A percentile compares a stretch with the other conserved stretches of the same genome.
These are phyloP conservation scores for Notospermus geniculatus DNA, from an alignment of 1,140 invertebrate genomes.

Conservation along the genomic window DNA sequence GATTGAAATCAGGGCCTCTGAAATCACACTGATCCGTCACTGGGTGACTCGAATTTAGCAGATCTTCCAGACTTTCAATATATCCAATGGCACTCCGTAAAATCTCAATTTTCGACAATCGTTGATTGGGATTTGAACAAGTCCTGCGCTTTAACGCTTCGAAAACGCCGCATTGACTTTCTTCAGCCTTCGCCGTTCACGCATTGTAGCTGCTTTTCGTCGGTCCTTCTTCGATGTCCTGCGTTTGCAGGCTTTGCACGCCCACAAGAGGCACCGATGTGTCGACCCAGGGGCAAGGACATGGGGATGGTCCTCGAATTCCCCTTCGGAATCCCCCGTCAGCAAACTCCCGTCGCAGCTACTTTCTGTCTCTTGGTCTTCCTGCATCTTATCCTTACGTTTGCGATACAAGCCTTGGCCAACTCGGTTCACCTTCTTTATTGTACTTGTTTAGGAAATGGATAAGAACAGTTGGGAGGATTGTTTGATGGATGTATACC, in stretches of 20 bases:
- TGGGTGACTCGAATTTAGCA: constrained; percentile 52
- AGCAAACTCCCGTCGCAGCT: no score
- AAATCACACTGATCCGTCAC: constrained; percentile 14
- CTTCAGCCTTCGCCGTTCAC: constrained; percentile 84
- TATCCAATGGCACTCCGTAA: constrained; percentile 95
- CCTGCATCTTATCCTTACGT: no score
- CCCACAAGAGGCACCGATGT: constrained; percentile 85
- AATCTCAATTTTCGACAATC: constrained; percentile 96
- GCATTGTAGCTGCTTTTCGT: constrained; percentile 91
- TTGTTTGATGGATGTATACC: no score
- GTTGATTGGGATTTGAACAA: constrained; percentile 89
- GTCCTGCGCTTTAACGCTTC: constrained; percentile 89
- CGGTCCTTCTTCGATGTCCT: constrained; percentile 91
- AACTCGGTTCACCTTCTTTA: no score
- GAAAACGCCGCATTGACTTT: constrained; percentile 99
- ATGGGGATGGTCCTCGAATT: constrained; percentile 51
- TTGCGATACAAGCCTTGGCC: no score
- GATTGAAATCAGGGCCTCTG: no score
- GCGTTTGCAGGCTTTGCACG: constrained; percentile 93
- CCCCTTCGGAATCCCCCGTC: constrained; percentile 30
- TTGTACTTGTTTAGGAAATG: no score
- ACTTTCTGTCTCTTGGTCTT: no score
- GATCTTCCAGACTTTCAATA: constrained; percentile 85
- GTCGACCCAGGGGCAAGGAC: constrained; percentile 55
- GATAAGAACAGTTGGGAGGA: no score